These are phyloP conservation scores for Mixornis gularis DNA, from an alignment of 2,113 vertebrate species.

Conservation along the genomic window DNA sequence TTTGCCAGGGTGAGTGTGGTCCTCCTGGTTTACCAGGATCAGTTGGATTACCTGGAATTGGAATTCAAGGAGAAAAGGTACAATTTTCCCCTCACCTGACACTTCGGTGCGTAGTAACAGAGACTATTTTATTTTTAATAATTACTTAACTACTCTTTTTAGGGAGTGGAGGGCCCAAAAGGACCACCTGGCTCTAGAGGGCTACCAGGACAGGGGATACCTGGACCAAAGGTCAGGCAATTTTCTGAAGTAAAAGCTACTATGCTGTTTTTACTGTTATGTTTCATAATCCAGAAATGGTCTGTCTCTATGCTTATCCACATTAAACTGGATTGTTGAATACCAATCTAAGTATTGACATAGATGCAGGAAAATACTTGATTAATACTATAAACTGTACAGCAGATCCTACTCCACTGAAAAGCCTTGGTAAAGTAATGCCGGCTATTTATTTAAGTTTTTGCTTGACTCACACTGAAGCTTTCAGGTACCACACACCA, in stretches of 20 bases:
- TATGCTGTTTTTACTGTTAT: background rate
- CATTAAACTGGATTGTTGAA: background rate
- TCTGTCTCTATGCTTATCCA: background rate
- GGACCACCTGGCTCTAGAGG: conserved; percentile 79
- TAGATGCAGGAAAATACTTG: background rate
- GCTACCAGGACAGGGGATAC: conserved; percentile 77
- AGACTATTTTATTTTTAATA: background rate
- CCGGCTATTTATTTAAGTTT: background rate
- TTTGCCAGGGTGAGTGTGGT: conserved; percentile 77
- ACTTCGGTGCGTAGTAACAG: background rate
- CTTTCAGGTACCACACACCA: background rate
- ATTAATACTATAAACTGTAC: background rate
- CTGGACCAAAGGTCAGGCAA: conserved; percentile 82
- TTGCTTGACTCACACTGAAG: background rate
- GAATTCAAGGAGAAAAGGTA: conserved; percentile 86
- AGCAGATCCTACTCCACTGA: background rate
- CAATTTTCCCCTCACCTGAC: background rate
- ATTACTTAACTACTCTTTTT: background rate
- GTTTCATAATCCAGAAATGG: background rate
- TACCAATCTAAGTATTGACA: background rate
- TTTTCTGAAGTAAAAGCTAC: background rate
- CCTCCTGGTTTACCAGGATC: conserved; percentile 76
- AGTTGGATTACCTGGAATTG: conserved; percentile 74
- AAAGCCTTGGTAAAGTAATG: background rate
- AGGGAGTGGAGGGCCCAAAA: conserved; percentile 84